Evolutionary conservation across 53 echinoderm and acorn worm species (phyloP).

Genomic region (Holothuria leucospilota): DNA sequence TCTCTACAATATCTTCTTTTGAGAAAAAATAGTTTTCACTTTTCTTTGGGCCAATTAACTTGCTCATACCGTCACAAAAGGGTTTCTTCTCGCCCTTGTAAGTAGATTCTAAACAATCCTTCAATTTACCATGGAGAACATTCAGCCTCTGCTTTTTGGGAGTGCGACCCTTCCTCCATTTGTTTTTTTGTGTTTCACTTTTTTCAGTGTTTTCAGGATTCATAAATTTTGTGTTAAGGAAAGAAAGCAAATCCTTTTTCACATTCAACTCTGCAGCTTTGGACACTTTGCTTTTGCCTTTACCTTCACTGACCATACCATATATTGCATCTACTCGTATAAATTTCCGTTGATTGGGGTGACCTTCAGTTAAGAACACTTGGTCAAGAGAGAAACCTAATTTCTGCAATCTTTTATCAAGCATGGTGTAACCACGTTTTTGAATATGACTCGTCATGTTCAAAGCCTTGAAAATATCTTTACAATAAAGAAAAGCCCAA

Average conservation of each 20-base stretch:
- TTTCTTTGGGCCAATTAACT: background rate
- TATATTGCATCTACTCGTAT: background rate
- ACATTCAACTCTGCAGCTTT: background rate
- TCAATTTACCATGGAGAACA: background rate
- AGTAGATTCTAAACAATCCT: background rate
- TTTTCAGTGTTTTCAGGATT: no score
- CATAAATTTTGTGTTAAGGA: no score
- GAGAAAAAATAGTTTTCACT: background rate
- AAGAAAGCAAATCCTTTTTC: background rate
- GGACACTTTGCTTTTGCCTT: background rate
- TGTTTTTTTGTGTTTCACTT: background rate
- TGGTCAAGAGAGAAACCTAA: background rate
- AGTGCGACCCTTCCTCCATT: background rate
- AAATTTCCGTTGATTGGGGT: background rate
- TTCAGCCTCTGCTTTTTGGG: background rate
- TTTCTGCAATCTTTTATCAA: conserved; percentile 1
- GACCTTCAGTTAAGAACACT: background rate
- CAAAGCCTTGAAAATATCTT: conserved; percentile 20
- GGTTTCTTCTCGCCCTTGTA: background rate
- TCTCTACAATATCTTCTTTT: background rate
- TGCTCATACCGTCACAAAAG: background rate
- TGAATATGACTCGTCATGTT: conserved; percentile 9
- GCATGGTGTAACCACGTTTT: conserved; percentile 1
- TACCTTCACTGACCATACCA: no score
- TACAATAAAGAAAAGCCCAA: background rate